A percentile compares a stretch with the other conserved stretches of the same genome.
Evolutionary conservation across 2,113 vertebrate genomes (phyloP).

Genomic region (Acrocephalus kingi): DNA sequence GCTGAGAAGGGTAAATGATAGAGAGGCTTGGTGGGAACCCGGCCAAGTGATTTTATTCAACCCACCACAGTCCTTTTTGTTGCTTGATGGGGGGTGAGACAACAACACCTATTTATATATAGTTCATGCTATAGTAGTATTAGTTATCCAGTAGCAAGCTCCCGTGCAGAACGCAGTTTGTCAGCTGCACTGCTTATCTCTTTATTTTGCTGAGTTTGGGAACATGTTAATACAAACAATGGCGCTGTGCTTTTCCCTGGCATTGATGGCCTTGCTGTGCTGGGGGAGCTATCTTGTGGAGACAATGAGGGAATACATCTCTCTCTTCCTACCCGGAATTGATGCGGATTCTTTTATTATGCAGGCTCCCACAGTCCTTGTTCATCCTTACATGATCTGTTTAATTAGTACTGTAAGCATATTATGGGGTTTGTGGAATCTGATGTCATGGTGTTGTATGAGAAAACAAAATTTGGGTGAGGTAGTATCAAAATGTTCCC

Average conservation of each 20-base stretch:
- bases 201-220: not conserved
- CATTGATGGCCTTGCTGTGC: slow-evolving; percentile 1
- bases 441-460: not conserved
- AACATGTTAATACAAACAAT: slow-evolving; percentile 7
- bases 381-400: not conserved
- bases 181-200: not conserved
- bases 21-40: not conserved
- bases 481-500: not conserved
- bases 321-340: not conserved
- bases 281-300: not conserved
- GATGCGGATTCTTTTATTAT: not conserved
- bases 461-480: not conserved
- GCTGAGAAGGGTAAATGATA: not conserved
- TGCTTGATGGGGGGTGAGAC: not conserved
- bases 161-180: not conserved
- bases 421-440: not conserved
- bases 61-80: not conserved
- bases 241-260: slow-evolving; percentile 5
- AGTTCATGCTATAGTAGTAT: not conserved
- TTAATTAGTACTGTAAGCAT: not conserved
- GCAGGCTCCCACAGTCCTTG: not conserved
- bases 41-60: not conserved
- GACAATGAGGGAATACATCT: slow-evolving; percentile 1
- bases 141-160: not conserved
- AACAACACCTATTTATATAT: not conserved